Evolutionary conservation across 2,888 invertebrate genomes (phyloP).

Genomic region (Atethmia centrago): DNA sequence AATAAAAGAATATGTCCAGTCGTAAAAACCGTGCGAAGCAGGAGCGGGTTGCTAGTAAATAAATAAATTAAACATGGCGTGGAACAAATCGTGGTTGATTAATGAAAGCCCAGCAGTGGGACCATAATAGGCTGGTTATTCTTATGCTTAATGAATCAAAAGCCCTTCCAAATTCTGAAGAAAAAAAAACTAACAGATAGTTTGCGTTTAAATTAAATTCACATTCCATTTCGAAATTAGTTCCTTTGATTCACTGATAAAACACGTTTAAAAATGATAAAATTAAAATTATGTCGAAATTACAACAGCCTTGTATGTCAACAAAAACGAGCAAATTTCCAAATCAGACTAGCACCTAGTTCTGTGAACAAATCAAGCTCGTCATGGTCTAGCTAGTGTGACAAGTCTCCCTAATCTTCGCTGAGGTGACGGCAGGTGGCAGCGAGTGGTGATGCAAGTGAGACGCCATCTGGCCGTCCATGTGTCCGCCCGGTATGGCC

Average conservation of each 20-base stretch:
- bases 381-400: not conserved
- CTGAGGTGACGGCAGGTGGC: slow-evolving; percentile 15
- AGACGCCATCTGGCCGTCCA: slow-evolving; percentile 69
- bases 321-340: slow-evolving; percentile 8
- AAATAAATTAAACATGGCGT: not conserved
- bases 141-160: no score
- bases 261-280: not conserved
- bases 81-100: not conserved
- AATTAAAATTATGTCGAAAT: not conserved
- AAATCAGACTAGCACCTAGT: slow-evolving; percentile 9
- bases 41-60: no score
- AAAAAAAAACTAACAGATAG: not conserved
- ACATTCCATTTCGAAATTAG: not conserved
- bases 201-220: not conserved
- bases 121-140: not conserved
- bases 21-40: no score
- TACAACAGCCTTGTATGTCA: not conserved
- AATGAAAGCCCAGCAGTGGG: not conserved
- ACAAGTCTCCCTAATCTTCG: not conserved
- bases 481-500: slow-evolving; percentile 69
- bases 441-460: slow-evolving; percentile 57
- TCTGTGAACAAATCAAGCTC: slow-evolving; percentile 5
- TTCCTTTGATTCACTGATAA: not conserved
- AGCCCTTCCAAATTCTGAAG: not conserved
- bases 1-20: no score